Percentiles rank a stretch among this genome's conserved stretches.
phyloP scores from a whole-genome alignment of 2,888 invertebrate genomes.

The Ametastegia equiseti region DNA sequence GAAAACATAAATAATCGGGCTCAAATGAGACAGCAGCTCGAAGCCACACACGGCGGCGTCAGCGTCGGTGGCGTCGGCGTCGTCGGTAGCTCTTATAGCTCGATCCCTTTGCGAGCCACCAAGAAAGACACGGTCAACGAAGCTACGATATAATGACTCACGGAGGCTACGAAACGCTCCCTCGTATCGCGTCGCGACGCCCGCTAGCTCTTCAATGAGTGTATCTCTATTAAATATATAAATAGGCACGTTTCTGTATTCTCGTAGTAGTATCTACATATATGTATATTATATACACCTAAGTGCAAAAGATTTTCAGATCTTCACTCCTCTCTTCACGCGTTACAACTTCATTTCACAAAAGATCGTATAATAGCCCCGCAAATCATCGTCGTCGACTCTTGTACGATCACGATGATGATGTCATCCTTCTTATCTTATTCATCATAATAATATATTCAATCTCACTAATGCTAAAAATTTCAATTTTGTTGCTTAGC shows the following conservation, averaged over 20 bases:
- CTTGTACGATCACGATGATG: not conserved
- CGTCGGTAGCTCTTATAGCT: too few relatives aligned
- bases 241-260: constrained; percentile 63
- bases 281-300: not conserved
- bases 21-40: constrained; percentile 72
- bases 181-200: constrained; percentile 55
- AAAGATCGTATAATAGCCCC: not conserved
- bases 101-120: constrained; percentile 46
- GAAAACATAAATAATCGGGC: constrained; percentile 75
- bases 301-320: constrained; percentile 12
- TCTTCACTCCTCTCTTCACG: not conserved
- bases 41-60: constrained; percentile 68
- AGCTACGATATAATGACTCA: constrained; percentile 45
- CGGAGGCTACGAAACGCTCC: not conserved
- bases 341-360: constrained; percentile 65
- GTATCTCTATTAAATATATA: constrained; percentile 76
- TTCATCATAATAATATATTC: not conserved
- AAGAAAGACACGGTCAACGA: constrained; percentile 36
- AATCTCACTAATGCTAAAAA: too few relatives aligned
- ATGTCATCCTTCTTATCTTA: not conserved
- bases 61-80: constrained; percentile 55
- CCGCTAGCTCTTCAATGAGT: constrained; percentile 74
- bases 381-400: not conserved
- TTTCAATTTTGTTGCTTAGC: not conserved
- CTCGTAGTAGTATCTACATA: too few relatives aligned